Evolutionary conservation across 2,113 vertebrate species (phyloP).

Genomic region (Pteronura brasiliensis): DNA sequence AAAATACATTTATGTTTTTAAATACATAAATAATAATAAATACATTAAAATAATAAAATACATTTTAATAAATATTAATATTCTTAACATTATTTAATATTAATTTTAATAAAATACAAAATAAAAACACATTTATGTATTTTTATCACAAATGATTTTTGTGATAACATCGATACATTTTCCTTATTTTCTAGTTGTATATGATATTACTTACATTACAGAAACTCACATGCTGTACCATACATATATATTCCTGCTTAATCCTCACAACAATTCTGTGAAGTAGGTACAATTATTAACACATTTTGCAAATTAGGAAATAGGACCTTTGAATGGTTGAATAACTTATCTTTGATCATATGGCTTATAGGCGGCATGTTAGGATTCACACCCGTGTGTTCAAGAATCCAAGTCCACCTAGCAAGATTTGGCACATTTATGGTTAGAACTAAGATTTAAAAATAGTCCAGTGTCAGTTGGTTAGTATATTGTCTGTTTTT

Average conservation of each 20-base stretch:
- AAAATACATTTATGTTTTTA: not conserved
- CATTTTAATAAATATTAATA: no score
- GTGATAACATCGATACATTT: not conserved
- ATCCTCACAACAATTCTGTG: not conserved
- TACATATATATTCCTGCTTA: not conserved
- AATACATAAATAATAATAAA: no score
- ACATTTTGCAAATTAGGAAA: not conserved
- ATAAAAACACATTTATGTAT: no score
- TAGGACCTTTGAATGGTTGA: not conserved
- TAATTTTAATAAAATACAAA: no score
- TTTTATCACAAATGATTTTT: not conserved
- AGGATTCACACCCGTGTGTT: not conserved
- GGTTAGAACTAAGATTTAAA: constrained; percentile 18
- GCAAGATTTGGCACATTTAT: not conserved
- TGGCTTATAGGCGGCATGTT: not conserved
- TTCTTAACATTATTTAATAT: no score
- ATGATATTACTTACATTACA: constrained; percentile 2
- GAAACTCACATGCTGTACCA: not conserved
- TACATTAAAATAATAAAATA: no score
- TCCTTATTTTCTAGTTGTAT: not conserved
- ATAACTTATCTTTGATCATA: not conserved
- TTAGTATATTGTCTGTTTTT: not conserved
- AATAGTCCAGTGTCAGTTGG: not conserved
- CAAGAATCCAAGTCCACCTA: not conserved
- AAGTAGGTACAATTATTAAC: not conserved